phyloP scores from a whole-genome alignment of 2,888 invertebrate species.

The Apamea sordens region DNA sequence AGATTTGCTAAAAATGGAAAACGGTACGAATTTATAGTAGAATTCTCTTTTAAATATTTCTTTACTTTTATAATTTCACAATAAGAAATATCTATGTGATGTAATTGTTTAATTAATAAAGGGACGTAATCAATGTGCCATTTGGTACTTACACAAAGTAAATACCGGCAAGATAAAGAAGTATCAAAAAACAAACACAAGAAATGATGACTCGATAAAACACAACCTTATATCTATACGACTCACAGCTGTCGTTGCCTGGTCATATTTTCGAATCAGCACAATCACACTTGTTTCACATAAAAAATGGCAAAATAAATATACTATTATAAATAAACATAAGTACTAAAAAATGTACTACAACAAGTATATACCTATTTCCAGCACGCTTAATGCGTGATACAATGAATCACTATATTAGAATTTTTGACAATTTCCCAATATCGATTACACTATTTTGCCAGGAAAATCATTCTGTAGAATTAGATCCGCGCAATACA shows the following conservation, averaged over 20 bases:
- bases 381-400: neutral
- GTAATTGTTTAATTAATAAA: neutral
- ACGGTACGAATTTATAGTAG: slow-evolving; percentile 79
- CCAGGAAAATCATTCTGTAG: neutral
- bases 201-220: slow-evolving; percentile 34
- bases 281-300: neutral
- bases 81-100: neutral
- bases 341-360: neutral
- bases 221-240: slow-evolving; percentile 1
- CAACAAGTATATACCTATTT: neutral
- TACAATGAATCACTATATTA: slow-evolving; percentile 6
- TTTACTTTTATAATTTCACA: no score
- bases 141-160: slow-evolving; percentile 56
- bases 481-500: neutral
- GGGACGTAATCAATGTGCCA: slow-evolving; percentile 23
- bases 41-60: neutral
- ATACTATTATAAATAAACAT: neutral
- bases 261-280: slow-evolving; percentile 23
- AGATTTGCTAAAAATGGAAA: slow-evolving; percentile 85
- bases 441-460: slow-evolving; percentile 3
- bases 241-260: slow-evolving; percentile 19
- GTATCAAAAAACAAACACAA: slow-evolving; percentile 49
- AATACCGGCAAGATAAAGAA: slow-evolving; percentile 52
- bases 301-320: neutral
- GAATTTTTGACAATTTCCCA: slow-evolving; percentile 16